Percentiles rank a stretch among this genome's conserved stretches.
These are phyloP conservation scores for Diadema setosum DNA, from an alignment of 35 echinoderm and acorn worm species.

Conservation along the genomic window DNA sequence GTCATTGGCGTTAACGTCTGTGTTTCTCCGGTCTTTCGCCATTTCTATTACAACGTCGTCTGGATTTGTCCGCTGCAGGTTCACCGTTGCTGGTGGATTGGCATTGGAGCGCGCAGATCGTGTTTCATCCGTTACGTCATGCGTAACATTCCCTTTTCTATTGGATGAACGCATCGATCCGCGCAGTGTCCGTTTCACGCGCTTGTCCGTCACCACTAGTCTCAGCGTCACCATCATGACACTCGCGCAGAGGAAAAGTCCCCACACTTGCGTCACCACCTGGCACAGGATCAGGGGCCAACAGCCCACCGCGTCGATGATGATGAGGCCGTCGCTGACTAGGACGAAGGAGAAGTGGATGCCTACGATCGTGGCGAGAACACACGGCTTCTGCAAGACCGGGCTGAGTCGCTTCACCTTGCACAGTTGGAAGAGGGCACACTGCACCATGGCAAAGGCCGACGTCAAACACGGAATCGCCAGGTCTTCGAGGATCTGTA, in stretches of 20 bases:
- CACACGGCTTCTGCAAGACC: neutral
- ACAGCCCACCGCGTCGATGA: neutral
- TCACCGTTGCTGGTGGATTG: too few relatives aligned
- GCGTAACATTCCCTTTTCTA: neutral
- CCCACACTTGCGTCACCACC: neutral
- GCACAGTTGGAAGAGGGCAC: neutral
- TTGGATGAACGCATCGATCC: neutral
- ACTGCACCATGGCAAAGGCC: neutral
- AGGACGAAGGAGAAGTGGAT: neutral
- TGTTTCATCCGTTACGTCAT: too few relatives aligned
- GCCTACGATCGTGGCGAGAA: neutral
- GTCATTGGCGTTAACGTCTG: too few relatives aligned
- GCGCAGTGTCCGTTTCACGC: neutral
- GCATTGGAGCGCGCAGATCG: too few relatives aligned
- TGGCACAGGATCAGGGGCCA: neutral
- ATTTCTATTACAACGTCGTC: neutral
- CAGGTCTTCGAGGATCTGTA: neutral
- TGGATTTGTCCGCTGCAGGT: neutral
- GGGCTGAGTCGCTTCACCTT: neutral
- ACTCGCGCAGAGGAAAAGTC: neutral
- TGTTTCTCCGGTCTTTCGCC: too few relatives aligned
- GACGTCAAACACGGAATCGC: slow-evolving; percentile 1
- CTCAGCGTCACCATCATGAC: neutral
- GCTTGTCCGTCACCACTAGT: neutral
- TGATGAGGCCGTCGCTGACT: neutral